Evolutionary conservation across 2,797 vertebrate genomes (phyloP).

Genomic region (Darevskia nairensis): DNA sequence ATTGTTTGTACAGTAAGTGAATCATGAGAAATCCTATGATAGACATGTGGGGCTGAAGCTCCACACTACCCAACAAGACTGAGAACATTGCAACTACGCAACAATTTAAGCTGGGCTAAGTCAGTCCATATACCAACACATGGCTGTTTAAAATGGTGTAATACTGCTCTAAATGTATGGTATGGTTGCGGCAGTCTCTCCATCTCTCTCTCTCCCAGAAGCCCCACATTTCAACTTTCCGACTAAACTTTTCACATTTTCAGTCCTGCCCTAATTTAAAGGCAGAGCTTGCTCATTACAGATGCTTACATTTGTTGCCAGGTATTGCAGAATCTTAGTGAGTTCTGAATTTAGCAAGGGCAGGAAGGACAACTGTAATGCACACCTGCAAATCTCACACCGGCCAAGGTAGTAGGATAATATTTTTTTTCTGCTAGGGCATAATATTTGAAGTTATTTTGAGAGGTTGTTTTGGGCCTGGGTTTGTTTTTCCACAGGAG

Average conservation of each 20-base stretch:
- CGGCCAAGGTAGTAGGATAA: background rate
- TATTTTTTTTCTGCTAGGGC: background rate
- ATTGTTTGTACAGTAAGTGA: too few species aligned
- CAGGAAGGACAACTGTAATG: background rate
- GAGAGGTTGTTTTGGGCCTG: background rate
- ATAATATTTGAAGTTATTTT: constrained; percentile 32
- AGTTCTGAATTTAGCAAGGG: background rate
- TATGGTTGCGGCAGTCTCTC: too few species aligned
- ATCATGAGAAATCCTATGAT: too few species aligned
- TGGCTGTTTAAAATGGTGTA: too few species aligned
- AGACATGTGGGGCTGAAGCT: too few species aligned
- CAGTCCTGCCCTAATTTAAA: background rate
- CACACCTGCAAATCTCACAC: background rate
- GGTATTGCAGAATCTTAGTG: background rate
- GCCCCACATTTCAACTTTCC: background rate
- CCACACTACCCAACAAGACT: too few species aligned
- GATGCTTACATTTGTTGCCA: background rate
- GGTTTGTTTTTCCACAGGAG: constrained; percentile 7
- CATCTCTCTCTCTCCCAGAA: background rate
- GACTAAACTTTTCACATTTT: background rate
- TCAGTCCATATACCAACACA: too few species aligned
- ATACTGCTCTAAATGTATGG: too few species aligned
- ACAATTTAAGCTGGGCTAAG: too few species aligned
- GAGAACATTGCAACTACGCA: too few species aligned
- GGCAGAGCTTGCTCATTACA: background rate